Evolutionary conservation across 2,113 vertebrate genomes (phyloP), one percentile per base, ranked within the genome.

Genomic region (Anarrhichthys ocellatus): DNA sequence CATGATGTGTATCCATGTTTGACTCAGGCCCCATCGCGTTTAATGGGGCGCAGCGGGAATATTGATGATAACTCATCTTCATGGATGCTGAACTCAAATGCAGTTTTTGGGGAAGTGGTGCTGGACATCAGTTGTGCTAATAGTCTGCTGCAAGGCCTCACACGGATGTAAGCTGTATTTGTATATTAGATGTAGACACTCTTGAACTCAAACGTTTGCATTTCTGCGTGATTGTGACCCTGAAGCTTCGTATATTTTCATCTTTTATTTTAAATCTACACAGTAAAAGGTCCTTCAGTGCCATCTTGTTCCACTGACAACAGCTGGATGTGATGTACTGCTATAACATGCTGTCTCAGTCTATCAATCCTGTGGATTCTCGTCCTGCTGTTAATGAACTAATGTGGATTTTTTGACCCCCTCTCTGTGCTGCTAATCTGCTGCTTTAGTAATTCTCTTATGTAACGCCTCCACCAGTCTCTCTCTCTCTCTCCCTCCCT

Each of bases 391-490:
- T 67, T 70, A 78, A 80, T 78, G 75, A 90, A 80, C 64, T 52
- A 69, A 71, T 74, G 20, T 82, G 81, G 81, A 86, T 84, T 83
- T 81, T 56, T 48, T 1, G 1, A 38, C 36, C 36, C 36, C 36
- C 36, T 9, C 27, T 46, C 46, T 48, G 46, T 11, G 32, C 44
- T 54, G 44, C 27, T 87, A 76, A 87, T 87, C 86, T 83, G 63
- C 76, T 56, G 58, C 59, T 77, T 40, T 83, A 56, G 74, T 40
- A 14, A 3, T 66, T 76, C 36, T 78, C 70, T 88, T 77, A 82
- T 80, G 61, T 81, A 90, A 90, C 6, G 22, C 59, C 64, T 40
- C 29, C 10, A 50, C 17, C 54, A 81, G 70, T 72, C 15, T 20
- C 44, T 11, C 22, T 10, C 9, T 54, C 9, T 54, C 22, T 54